These are phyloP conservation scores for Leptopterna dolabrata DNA, from an alignment of 2,888 invertebrate species.

Conservation along the genomic window DNA sequence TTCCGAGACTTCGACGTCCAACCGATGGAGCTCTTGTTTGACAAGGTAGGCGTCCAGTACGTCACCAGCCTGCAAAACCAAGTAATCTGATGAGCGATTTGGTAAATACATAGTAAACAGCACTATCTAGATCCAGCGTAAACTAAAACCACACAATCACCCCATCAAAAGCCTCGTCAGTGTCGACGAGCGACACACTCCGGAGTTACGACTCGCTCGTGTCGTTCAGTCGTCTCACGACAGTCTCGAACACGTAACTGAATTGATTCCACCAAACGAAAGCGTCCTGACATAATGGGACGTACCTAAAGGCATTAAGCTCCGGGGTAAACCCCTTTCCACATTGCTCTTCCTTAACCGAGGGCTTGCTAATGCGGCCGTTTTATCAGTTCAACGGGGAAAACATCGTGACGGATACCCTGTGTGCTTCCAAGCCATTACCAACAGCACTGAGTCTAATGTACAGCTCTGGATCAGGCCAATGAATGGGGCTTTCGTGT, in stretches of 20 bases:
- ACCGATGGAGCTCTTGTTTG: conserved; percentile 78
- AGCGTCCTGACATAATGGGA: neutral
- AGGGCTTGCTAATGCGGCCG: conserved; percentile 9
- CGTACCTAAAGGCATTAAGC: neutral
- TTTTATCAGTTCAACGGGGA: neutral
- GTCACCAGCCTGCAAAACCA: conserved; percentile 70
- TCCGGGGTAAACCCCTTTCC: neutral
- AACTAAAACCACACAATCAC: too few relatives aligned
- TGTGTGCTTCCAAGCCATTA: conserved; percentile 13
- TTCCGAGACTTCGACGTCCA: conserved; percentile 70
- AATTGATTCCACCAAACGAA: neutral
- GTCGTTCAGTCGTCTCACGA: neutral
- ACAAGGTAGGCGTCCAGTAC: conserved; percentile 80
- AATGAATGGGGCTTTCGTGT: neutral
- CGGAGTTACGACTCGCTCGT: neutral
- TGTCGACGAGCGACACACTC: too few relatives aligned
- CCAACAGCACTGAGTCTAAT: neutral
- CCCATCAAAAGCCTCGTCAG: too few relatives aligned
- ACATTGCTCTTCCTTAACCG: neutral
- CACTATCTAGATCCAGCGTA: too few relatives aligned
- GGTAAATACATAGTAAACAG: neutral
- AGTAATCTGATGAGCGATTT: neutral
- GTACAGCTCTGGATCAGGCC: neutral
- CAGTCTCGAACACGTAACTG: neutral
- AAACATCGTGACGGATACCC: neutral